Base-by-base conservation (phyloP, 2,113 vertebrate genomes). In the Callorhinus ursinus region DNA sequence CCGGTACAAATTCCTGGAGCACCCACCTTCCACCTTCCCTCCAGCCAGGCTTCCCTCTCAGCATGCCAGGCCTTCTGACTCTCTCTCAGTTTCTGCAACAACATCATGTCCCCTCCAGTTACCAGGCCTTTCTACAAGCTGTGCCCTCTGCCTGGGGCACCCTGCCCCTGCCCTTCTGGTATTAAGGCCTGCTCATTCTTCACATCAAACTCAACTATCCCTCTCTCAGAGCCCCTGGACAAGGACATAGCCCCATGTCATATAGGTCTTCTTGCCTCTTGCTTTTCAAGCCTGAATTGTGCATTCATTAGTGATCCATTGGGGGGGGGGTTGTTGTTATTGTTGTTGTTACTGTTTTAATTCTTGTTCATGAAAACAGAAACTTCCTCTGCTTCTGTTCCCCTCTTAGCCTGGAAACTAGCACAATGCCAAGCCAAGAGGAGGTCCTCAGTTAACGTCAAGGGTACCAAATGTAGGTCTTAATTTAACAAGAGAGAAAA, bases 1-100 rank as follows among this genome's bases (percentile, higher is more conserved):
- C 83, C 7, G 19, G 14, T 39, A 33, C 61, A 77, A 36, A 74
- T 22, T 79, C 21, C 67, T 59, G 28, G 71, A 71, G 65, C n/a
- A 71, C 11, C 67, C 12, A 0, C 14, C 8, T 61, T 22, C 77
- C 0, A 0, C 57, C 67, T 24, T 12, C 92, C n/a, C 79, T 36
- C 67, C 51, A 51, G n/a, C 82, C 57, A 51, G 72, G 2, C 46
- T 42, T 49, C 51, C 24, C 80, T 6, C n/a, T 33, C 8, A 12
- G 18, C 0, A 4, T 22, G 22, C 61, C 19, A n/a, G 77, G 51
- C 74, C 72, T 77, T 22, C 61, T n/a, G 77, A 88, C 51, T 65
- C 2, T 5, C 16, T 59, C 46, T 69, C 9, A 19, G 77, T 12
- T 36, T 39, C 39, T 39, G 3, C 21, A 39, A 46, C 46, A 79